Evolutionary conservation across 1,140 invertebrate species (phyloP), one percentile per base, ranked within the genome.

Genomic region (Rhysida immarginata): DNA sequence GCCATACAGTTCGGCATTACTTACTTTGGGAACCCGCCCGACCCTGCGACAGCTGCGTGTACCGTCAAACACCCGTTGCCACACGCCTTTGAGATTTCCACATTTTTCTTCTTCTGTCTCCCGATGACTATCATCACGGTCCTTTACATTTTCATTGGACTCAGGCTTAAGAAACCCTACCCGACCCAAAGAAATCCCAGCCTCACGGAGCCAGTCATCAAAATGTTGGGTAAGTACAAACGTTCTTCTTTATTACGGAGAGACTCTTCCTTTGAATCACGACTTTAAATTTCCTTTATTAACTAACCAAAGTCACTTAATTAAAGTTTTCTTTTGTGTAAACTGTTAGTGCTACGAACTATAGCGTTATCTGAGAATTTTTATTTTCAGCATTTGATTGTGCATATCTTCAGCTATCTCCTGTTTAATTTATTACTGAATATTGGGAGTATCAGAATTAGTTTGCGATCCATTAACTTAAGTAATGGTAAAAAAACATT

Each of bases 61-160:
- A 11, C 14, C 5, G 20, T 56, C 11, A 56, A 56, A 25, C 11
- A 41, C 11, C 46, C 55, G 3, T 43, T 69, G 1, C 71, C 77
- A 23, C 82, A 87, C 66, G 79, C 83, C 0, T 92, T 91, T 63
- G 83, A 85, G 62, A 77, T 90, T 55, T 88, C 86, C 1, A 86
- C 85, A 0, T 78, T 88, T 59, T 66, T 91, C 21, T 89, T 92
- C 68, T 93, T 93, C 66, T 77, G 87, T 3, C 74, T 81, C 1
- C 88, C 89, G 0, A 89, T 93, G 85, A 80, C 82, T 16, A 70
- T 91, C 29, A 91, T 93, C 62, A 85, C 82, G 2, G 81, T 84
- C 2, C 74, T 91, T 1, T 92, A 94, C 67, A 74, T 84, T 16
- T 69, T 88, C 53, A 91, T 93, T 62, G 87, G 82, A 8, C 64